phyloP scores from a whole-genome alignment of 2,113 vertebrate species.

The Passer domesticus region DNA sequence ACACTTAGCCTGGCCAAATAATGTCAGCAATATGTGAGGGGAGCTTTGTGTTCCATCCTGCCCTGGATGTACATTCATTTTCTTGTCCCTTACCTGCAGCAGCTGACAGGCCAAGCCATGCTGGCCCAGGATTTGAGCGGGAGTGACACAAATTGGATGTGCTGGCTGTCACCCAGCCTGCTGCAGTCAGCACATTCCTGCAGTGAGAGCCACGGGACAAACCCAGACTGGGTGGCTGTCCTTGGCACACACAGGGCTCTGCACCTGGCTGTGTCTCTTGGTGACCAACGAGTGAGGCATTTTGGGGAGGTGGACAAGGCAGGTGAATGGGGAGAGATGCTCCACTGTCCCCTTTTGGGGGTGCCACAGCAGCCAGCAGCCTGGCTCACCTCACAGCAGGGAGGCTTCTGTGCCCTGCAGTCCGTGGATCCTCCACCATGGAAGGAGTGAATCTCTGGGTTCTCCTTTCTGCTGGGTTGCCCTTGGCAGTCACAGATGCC shows the following conservation, averaged over 20 bases:
- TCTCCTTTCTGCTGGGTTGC: neutral
- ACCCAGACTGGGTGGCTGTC: neutral
- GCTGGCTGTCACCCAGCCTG: neutral
- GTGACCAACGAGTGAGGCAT: neutral
- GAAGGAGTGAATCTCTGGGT: neutral
- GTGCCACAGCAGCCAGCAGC: neutral
- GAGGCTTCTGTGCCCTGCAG: rapidly evolving
- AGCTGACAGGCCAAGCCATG: neutral
- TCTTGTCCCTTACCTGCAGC: neutral
- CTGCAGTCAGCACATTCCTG: neutral
- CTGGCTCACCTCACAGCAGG: neutral
- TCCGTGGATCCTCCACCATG: rapidly evolving
- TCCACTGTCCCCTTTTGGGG: rapidly evolving
- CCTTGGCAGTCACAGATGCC: rapidly evolving
- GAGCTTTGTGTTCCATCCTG: neutral
- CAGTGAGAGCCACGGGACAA: neutral
- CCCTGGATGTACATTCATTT: neutral
- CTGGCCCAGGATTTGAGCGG: neutral
- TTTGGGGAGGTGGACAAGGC: neutral
- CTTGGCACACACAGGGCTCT: too few relatives aligned
- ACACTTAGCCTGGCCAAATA: neutral
- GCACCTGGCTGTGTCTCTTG: rapidly evolving
- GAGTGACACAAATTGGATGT: neutral
- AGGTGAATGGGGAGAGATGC: neutral
- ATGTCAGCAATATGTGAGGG: neutral